These are phyloP conservation scores for Nicator chloris DNA, from an alignment of 2,113 vertebrate species.

Conservation along the genomic window DNA sequence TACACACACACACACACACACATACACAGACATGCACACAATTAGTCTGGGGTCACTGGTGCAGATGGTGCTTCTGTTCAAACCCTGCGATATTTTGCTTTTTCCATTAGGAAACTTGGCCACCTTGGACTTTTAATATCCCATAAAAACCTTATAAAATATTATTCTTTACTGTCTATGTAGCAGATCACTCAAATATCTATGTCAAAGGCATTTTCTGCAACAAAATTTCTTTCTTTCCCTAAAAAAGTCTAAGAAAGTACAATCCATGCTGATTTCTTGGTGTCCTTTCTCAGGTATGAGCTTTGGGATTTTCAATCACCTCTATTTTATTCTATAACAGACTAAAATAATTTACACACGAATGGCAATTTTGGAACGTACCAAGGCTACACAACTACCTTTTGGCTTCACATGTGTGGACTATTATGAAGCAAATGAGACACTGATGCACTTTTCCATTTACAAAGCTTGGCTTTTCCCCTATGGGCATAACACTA, in stretches of 20 bases:
- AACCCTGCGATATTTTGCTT: background rate
- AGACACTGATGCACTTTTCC: slow-evolving; percentile 6
- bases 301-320: background rate
- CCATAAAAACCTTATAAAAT: slow-evolving; percentile 1
- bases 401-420: background rate
- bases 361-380: background rate
- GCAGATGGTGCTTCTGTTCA: slow-evolving; percentile 5
- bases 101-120: slow-evolving; percentile 1
- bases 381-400: background rate
- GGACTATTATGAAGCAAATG: slow-evolving; percentile 34
- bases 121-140: background rate
- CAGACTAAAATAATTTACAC: background rate
- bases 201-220: slow-evolving; percentile 1
- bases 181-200: background rate
- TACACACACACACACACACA: background rate
- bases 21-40: background rate
- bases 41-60: background rate
- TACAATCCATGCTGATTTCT: background rate
- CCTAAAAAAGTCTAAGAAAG: background rate
- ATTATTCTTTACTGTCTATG: background rate
- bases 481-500: slow-evolving; percentile 14
- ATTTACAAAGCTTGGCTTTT: slow-evolving; percentile 21
- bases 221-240: background rate
- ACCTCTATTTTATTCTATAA: background rate
- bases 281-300: background rate